Evolutionary conservation across 2,797 vertebrate species (phyloP).

Genomic region (Centropyge bicolor): DNA sequence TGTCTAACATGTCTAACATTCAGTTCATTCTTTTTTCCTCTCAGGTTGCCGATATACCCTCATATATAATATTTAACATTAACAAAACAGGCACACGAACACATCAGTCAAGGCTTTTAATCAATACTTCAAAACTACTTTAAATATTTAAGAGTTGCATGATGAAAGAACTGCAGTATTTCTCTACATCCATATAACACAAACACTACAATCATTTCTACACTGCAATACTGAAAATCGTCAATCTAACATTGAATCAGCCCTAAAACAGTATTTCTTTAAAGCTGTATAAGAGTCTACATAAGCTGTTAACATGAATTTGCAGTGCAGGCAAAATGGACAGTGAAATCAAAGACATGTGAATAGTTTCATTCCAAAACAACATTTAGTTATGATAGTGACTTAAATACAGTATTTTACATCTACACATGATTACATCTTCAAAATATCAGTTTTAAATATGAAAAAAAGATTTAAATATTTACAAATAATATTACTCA

Average conservation of each 20-base stretch:
- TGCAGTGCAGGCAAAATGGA: conserved; percentile 38
- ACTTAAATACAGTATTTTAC: conserved; percentile 76
- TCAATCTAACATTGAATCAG: conserved; percentile 21
- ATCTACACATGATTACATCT: conserved; percentile 40
- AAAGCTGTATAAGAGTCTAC: not conserved
- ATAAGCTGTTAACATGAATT: conserved; percentile 8
- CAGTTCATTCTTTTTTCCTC: conserved; percentile 4
- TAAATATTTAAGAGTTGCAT: conserved; percentile 56
- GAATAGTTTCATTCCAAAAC: conserved; percentile 39
- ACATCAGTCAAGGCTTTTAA: conserved; percentile 49
- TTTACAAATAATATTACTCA: conserved; percentile 74
- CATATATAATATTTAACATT: not conserved
- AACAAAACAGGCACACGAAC: conserved; percentile 20
- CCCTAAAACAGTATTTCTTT: not conserved
- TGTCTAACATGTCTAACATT: not conserved
- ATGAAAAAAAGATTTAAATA: conserved; percentile 65
- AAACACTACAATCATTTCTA: conserved; percentile 32
- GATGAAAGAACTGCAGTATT: conserved; percentile 5
- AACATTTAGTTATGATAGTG: conserved; percentile 44
- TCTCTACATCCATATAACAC: conserved; percentile 26
- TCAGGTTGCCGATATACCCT: not conserved
- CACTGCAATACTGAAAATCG: conserved; percentile 32
- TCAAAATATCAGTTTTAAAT: conserved; percentile 71
- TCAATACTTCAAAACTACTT: conserved; percentile 54
- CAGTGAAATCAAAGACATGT: conserved; percentile 26